Conservation (phyloP, 2,888 invertebrate species). For the Hipparchia sbordonii region DNA sequence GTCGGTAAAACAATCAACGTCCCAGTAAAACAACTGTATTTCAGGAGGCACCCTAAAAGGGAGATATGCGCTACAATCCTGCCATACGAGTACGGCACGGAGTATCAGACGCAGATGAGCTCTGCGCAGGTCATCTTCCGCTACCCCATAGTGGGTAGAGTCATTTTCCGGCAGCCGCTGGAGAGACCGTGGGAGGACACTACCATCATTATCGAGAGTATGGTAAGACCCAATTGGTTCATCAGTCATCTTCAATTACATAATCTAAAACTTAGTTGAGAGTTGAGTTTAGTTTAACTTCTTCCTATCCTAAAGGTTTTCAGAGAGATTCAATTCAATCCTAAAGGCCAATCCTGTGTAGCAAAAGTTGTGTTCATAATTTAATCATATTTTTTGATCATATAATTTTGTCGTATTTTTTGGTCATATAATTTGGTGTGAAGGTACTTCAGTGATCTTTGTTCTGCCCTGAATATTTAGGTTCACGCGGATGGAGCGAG, state of each 20-base stretch:
- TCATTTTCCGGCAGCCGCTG: constrained; percentile 90
- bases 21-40: constrained; percentile 10
- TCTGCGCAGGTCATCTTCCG: constrained; percentile 92
- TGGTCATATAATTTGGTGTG: too few species aligned
- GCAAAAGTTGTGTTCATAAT: too few species aligned
- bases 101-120: constrained; percentile 87
- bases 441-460: too few species aligned
- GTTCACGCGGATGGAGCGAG: constrained; percentile 94
- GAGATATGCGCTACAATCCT: constrained; percentile 84
- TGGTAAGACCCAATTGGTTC: constrained; percentile 50
- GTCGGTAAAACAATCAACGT: too few species aligned
- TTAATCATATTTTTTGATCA: too few species aligned
- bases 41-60: constrained; percentile 61
- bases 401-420: too few species aligned
- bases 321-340: too few species aligned
- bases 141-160: constrained; percentile 93
- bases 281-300: too few species aligned
- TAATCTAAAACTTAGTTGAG: background rate
- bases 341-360: too few species aligned
- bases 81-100: constrained; percentile 84
- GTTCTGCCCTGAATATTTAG: constrained; percentile 56
- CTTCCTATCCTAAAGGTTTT: too few species aligned
- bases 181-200: constrained; percentile 94
- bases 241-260: background rate
- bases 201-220: constrained; percentile 89